A percentile compares a stretch with the other conserved stretches of the same genome.
These are phyloP conservation scores for Damaliscus lunatus DNA, from an alignment of 2,113 vertebrate species.

Conservation along the genomic window DNA sequence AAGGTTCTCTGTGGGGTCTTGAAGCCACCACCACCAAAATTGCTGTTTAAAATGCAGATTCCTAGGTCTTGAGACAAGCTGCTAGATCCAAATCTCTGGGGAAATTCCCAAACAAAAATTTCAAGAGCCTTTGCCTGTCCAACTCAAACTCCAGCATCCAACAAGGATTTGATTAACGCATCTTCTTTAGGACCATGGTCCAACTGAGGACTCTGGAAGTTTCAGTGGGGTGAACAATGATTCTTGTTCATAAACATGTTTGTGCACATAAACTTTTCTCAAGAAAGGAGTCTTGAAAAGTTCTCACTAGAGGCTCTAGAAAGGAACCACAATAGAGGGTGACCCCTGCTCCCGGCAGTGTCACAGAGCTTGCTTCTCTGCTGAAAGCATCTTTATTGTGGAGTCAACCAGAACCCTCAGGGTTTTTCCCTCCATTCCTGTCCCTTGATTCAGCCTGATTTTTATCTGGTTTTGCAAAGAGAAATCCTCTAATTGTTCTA, in stretches of 20 bases:
- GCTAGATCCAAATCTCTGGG: background rate
- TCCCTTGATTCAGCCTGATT: background rate
- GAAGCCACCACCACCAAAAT: background rate
- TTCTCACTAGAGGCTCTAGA: background rate
- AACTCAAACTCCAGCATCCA: background rate
- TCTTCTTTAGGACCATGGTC: background rate
- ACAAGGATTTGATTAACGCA: background rate
- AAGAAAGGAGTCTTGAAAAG: background rate
- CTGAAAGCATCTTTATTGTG: background rate
- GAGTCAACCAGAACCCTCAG: background rate
- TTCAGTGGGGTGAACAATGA: background rate
- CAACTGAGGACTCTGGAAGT: background rate
- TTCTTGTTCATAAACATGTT: background rate
- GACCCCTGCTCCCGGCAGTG: background rate
- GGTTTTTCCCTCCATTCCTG: background rate
- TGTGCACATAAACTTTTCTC: background rate
- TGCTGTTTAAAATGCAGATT: background rate
- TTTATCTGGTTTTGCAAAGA: background rate
- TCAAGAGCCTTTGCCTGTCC: background rate
- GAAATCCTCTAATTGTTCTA: background rate
- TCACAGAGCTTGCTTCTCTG: background rate
- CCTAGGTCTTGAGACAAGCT: background rate
- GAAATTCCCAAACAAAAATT: background rate
- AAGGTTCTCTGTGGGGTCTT: background rate
- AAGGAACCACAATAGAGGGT: background rate